Evolutionary conservation across 2,797 vertebrate genomes (phyloP).

Genomic region (Rhinoraja longicauda): DNA sequence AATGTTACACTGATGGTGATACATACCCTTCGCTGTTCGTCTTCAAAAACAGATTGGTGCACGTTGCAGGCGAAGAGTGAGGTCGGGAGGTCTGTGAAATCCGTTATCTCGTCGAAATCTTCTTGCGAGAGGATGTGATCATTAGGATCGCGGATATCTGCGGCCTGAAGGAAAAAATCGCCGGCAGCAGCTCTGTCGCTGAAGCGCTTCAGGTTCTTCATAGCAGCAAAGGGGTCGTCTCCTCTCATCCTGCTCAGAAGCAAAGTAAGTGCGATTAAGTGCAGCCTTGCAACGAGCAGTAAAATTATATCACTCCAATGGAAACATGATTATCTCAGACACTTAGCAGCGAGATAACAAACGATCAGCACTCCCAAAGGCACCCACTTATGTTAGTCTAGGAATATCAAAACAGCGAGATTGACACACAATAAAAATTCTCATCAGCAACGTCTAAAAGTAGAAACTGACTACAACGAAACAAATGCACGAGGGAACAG

Average conservation of each 20-base stretch:
- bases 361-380: not conserved
- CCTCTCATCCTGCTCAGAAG: constrained; percentile 67
- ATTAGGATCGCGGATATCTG: constrained; percentile 45
- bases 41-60: constrained; percentile 76
- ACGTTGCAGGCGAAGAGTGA: constrained; percentile 75
- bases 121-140: constrained; percentile 54
- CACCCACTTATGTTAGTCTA: not conserved
- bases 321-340: constrained; percentile 10
- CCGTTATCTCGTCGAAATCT: constrained; percentile 70
- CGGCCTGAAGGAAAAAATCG: constrained; percentile 62
- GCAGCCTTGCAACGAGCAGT: not conserved
- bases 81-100: constrained; percentile 76
- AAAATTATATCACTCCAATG: not conserved
- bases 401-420: constrained; percentile 16
- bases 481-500: not conserved
- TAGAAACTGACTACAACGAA: not conserved
- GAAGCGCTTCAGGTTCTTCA: constrained; percentile 57
- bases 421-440: not conserved
- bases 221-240: constrained; percentile 65
- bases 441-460: not conserved
- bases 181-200: constrained; percentile 56
- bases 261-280: constrained; percentile 24
- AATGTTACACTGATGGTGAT: too few relatives aligned
- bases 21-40: constrained; percentile 68
- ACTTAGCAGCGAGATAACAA: not conserved